Evolutionary conservation across 2,888 invertebrate species (phyloP).

Genomic region (Oligia latruncula): DNA sequence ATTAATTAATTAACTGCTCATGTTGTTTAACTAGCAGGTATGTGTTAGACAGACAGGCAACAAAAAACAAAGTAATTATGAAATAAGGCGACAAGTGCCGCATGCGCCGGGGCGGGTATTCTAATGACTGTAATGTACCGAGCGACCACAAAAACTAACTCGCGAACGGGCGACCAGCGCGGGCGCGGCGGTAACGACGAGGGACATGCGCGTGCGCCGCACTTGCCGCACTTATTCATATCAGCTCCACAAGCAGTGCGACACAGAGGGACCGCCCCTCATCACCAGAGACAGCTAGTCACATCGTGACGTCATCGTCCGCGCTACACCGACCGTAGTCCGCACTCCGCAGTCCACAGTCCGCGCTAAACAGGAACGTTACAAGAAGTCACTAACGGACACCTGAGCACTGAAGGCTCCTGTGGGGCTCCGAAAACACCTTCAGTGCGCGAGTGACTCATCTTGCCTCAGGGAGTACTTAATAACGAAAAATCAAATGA

Average conservation of each 20-base stretch:
- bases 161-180: no score
- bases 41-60: conserved; percentile 5
- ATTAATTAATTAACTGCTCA: background rate
- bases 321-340: background rate
- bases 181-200: conserved; percentile 3
- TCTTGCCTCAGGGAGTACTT: no score
- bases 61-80: conserved; percentile 24
- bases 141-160: conserved; percentile 42
- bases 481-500: background rate
- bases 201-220: conserved; percentile 36
- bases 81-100: conserved; percentile 36
- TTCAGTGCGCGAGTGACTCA: no score
- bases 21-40: background rate
- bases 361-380: background rate
- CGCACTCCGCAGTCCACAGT: background rate
- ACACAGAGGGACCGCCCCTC: conserved; percentile 3
- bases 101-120: conserved; percentile 20
- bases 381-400: background rate
- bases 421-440: background rate
- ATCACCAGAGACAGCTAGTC: no score
- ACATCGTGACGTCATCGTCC: background rate
- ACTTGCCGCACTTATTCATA: conserved; percentile 5
- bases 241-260: background rate
- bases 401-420: background rate
- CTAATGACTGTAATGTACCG: conserved; percentile 29